phyloP scores from a whole-genome alignment of 2,888 invertebrate genomes.

The Amphiduros pacificus region DNA sequence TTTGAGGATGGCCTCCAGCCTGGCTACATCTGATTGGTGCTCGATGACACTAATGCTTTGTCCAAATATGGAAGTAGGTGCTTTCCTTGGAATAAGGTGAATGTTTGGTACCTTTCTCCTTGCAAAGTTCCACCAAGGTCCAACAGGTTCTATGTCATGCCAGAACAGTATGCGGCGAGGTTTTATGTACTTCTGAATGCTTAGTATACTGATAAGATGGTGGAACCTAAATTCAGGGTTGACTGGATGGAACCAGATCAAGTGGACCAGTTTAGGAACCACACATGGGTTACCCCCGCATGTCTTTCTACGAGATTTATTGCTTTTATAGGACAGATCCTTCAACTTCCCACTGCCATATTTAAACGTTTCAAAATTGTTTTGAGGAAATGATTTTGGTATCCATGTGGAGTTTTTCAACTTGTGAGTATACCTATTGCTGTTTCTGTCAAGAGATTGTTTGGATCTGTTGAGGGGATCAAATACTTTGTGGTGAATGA shows the following conservation, averaged over 20 bases:
- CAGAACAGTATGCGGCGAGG: slow-evolving; percentile 28
- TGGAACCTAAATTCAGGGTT: slow-evolving; percentile 26
- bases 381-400: too few species aligned
- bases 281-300: background rate
- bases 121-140: slow-evolving; percentile 31
- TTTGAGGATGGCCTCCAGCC: slow-evolving; percentile 29
- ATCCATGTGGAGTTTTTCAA: too few species aligned
- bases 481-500: too few species aligned
- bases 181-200: slow-evolving; percentile 24
- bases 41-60: slow-evolving; percentile 21
- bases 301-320: too few species aligned
- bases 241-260: slow-evolving; percentile 27
- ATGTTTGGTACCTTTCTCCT: slow-evolving; percentile 16
- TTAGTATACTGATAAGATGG: slow-evolving; percentile 25
- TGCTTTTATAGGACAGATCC: too few species aligned
- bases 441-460: too few species aligned
- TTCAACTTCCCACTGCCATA: too few species aligned
- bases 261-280: slow-evolving; percentile 25
- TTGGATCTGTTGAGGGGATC: too few species aligned
- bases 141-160: slow-evolving; percentile 24
- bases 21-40: slow-evolving; percentile 33
- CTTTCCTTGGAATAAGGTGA: slow-evolving; percentile 12
- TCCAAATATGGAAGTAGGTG: slow-evolving; percentile 23
- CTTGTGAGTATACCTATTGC: too few species aligned
- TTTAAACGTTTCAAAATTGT: too few species aligned